Evolutionary conservation across 1,140 invertebrate genomes (phyloP).

Genomic region (Diorhabda elongata): DNA sequence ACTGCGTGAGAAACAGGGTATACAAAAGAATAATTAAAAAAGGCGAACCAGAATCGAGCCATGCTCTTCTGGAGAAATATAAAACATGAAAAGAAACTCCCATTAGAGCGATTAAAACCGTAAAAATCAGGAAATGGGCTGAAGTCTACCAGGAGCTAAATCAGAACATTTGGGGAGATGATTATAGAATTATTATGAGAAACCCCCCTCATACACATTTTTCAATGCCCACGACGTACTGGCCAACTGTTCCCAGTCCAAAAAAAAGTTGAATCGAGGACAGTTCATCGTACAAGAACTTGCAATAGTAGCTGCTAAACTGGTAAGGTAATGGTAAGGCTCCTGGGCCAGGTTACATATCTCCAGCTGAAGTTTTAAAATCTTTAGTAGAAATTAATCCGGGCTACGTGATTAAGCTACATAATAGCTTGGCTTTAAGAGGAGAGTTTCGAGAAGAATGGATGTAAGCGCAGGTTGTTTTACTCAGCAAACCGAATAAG

Average conservation of each 20-base stretch:
- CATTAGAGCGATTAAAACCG: too few relatives aligned
- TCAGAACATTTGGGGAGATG: slow-evolving; percentile 30
- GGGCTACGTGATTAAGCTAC: neutral
- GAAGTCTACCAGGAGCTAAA: too few relatives aligned
- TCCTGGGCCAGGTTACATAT: slow-evolving; percentile 2
- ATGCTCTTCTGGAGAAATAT: too few relatives aligned
- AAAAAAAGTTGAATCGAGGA: neutral
- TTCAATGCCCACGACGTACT: neutral
- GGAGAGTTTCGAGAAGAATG: neutral
- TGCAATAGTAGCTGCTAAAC: too few relatives aligned
- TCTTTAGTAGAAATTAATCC: neutral
- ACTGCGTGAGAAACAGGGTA: too few relatives aligned
- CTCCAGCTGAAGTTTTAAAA: slow-evolving; percentile 11
- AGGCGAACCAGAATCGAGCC: too few relatives aligned
- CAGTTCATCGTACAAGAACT: too few relatives aligned
- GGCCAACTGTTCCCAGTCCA: slow-evolving; percentile 15
- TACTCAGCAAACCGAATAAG: neutral
- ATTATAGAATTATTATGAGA: slow-evolving; percentile 31
- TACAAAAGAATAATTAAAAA: too few relatives aligned
- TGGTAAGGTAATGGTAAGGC: neutral
- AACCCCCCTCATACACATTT: neutral
- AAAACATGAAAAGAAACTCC: too few relatives aligned
- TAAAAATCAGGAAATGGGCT: too few relatives aligned
- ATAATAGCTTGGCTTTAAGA: neutral
- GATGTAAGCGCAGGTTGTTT: too few relatives aligned